Base-by-base conservation (phyloP, 1,140 invertebrate species). In the Tetramorium simillimum region DNA sequence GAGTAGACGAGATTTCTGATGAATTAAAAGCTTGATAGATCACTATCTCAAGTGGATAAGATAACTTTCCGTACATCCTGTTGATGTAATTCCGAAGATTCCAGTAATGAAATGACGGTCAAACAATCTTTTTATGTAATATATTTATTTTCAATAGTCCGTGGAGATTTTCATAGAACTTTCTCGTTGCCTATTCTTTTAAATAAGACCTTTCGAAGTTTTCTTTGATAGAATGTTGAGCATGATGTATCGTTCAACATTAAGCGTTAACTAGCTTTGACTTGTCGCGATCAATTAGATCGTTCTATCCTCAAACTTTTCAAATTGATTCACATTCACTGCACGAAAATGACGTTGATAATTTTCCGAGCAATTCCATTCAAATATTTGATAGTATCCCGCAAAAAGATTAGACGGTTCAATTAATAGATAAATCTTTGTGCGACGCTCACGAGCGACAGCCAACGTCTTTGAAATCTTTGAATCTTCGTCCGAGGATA, bases 251-350 rank as follows among this genome's bases (percentile, higher is more conserved):
- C 16, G n/a, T 77, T 33, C 67, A 49, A 9, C 63, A 40, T 72
- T 14, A 49, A 72, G 0, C 2, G 21, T 3, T 24, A 43, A 67
- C 1, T 37, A n/a, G 46, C 2, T 65, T 43, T 49, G 7, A 12
- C 2, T 24, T n/a, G n/a, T 49, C 18, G 16, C 9, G 40, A 51
- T 67, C 33, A 46, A 70, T 70, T 80, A 18, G n/a, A 67, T 80
- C 7, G 5, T 62, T 60, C 43, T 73, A 14, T 60, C 9, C 12
- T 84, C 6, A 6, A 43, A 72, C 1, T 46, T 58, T 33, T 24
- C 37, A 9, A 73, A 46, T 46, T n/a, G 21, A 43, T 73, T 72
- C 80, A 84, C 80, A 60, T 46, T 84, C 69, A 84, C 69, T 75
- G 33, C 40, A 60, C 53, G 24, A 84, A 62, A 16, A 16, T 73